Conservation (phyloP, 2,113 vertebrate genomes). For the Smithornis capensis region DNA sequence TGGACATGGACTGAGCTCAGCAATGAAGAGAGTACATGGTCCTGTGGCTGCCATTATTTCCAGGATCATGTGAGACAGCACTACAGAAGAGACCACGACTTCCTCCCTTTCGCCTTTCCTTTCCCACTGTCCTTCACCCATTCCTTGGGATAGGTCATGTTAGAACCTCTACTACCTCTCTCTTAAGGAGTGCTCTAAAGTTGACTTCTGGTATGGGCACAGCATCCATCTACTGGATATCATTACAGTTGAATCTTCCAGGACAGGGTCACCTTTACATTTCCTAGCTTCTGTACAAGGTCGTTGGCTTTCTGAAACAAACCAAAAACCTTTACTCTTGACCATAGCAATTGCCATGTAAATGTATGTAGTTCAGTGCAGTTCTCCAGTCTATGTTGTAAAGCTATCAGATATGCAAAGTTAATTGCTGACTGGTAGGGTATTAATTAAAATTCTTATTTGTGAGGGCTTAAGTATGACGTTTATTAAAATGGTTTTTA, state of each 20-base stretch:
- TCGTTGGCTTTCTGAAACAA: not conserved
- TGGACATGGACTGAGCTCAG: not conserved
- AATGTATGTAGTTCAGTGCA: not conserved
- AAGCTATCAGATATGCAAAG: not conserved
- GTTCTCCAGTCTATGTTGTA: not conserved
- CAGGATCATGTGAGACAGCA: not conserved
- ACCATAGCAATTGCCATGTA: fast-evolving
- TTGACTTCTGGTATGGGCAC: not conserved
- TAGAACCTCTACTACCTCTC: not conserved
- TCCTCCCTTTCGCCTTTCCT: not conserved
- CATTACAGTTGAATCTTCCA: not conserved
- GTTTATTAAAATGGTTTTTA: not conserved
- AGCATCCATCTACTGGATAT: not conserved
- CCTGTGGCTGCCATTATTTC: not conserved
- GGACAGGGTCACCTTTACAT: not conserved
- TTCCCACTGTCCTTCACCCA: fast-evolving
- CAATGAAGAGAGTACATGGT: not conserved
- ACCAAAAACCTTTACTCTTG: not conserved
- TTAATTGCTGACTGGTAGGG: not conserved
- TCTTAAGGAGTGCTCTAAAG: not conserved
- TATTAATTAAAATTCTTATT: not conserved
- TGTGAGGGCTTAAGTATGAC: not conserved
- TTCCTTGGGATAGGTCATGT: not conserved
- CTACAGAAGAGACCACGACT: not conserved
- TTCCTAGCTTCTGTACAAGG: not conserved